Evolutionary conservation across 1,140 invertebrate genomes (phyloP).

Genomic region (Drosophila eugracilis): DNA sequence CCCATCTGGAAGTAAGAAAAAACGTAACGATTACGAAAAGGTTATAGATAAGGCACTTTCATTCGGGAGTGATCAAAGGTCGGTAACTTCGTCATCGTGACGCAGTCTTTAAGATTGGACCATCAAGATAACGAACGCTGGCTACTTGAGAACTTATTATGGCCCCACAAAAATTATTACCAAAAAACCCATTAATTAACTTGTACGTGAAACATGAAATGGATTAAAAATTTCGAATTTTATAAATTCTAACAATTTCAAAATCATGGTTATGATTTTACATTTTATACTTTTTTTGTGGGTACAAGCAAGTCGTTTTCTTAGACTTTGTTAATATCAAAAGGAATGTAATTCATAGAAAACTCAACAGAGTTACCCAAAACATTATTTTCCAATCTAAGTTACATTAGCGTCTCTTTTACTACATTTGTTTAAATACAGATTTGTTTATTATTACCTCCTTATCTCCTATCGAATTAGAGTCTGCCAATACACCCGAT

Average conservation of each 20-base stretch:
- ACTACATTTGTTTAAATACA: background rate
- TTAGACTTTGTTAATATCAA: too few relatives aligned
- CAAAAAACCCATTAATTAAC: conserved; percentile 5
- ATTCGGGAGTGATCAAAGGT: conserved; percentile 29
- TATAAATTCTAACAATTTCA: too few relatives aligned
- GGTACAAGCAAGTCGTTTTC: too few relatives aligned
- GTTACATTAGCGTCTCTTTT: background rate
- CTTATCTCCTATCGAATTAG: conserved; percentile 9
- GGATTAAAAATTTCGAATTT: background rate
- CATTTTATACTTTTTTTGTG: too few relatives aligned
- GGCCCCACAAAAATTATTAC: background rate
- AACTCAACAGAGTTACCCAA: too few relatives aligned
- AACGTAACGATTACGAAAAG: conserved; percentile 7
- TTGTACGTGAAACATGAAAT: background rate
- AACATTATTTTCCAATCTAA: background rate
- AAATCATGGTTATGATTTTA: too few relatives aligned
- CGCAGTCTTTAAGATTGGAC: conserved; percentile 36
- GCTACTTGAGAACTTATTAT: conserved; percentile 19
- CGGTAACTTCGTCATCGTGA: conserved; percentile 37
- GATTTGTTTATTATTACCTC: conserved; percentile 7
- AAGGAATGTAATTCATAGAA: too few relatives aligned
- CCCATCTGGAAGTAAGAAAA: conserved; percentile 72
- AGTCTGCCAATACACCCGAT: conserved; percentile 13
- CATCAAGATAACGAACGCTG: conserved; percentile 4
- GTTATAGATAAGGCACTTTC: conserved; percentile 14